These are phyloP conservation scores for Ctenomys sociabilis DNA, from an alignment of 2,113 vertebrate genomes.

Conservation along the genomic window DNA sequence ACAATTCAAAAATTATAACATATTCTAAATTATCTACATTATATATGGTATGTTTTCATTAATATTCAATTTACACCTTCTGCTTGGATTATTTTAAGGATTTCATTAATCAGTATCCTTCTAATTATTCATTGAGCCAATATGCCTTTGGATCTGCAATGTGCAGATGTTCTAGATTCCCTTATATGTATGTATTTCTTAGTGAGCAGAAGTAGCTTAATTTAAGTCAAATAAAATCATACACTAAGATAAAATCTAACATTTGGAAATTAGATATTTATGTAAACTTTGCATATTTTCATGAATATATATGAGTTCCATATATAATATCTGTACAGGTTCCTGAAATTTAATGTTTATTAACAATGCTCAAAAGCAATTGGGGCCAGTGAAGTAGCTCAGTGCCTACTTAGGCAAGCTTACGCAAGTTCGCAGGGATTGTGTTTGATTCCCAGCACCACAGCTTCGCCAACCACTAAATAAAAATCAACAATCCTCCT, in stretches of 20 bases:
- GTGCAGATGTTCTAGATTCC: neutral
- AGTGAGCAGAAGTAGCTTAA: neutral
- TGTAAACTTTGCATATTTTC: neutral
- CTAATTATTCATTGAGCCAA: neutral
- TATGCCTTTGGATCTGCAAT: neutral
- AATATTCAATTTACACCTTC: neutral
- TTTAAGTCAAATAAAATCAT: conserved; percentile 3
- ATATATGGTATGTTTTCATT: neutral
- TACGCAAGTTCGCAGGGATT: too few relatives aligned
- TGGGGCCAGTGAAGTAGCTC: too few relatives aligned
- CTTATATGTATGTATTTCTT: neutral
- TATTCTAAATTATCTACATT: neutral
- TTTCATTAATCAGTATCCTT: neutral
- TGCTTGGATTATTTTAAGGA: conserved; percentile 23
- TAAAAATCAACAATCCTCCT: too few relatives aligned
- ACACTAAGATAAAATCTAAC: neutral
- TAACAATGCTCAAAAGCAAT: neutral
- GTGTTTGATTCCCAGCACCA: too few relatives aligned
- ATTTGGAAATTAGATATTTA: conserved; percentile 11
- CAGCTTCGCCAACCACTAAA: too few relatives aligned
- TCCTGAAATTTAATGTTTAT: conserved; percentile 51
- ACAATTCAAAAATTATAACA: conserved; percentile 9
- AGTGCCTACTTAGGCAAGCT: too few relatives aligned
- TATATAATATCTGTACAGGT: neutral
- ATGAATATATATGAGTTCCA: neutral